Evolutionary conservation across 2,797 vertebrate genomes (phyloP), one percentile per base, ranked within the genome.

Genomic region (Eidolon dupreanum): DNA sequence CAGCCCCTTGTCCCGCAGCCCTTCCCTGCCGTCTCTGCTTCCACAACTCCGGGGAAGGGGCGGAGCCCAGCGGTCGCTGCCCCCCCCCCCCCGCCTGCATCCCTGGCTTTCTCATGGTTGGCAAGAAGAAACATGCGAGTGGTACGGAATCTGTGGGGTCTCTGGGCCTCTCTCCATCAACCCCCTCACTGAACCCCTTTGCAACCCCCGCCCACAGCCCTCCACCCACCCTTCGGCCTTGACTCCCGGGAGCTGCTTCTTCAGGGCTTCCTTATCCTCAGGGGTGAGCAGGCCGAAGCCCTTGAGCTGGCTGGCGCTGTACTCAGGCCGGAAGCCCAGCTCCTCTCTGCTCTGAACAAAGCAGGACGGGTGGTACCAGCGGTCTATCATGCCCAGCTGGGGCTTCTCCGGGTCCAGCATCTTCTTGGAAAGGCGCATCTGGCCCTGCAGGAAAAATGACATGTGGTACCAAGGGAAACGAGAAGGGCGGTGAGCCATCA

Each of bases 301-400:
- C 97, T 99, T 99, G 57, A 99, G 98, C 98, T 99, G 99, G 33
- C 98, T 53, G 0, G 99, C 99, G 17, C 87, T 99, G 9, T 99
- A 99, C 0, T 98, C 98, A 0, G 99, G 98, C 88, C 99, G 99
- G 96, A 99, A 99, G 65, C 98, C 98, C 97, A 99, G 99, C 61
- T 99, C 99, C 15, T 99, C 99, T 15, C 99, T 98, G 63, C 98
- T 98, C 97, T 98, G 98, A 97, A 99, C 99, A 0, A 99, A 99
- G 98, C 99, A 99, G 49, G 98, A 97, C 0, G 99, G 99, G 98
- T 99, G 99, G 98, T 99, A 99, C 99, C 99, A 99, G 98, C 99
- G 99, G 98, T 99, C 99, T 0, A 99, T 99, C 98, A 99, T 99
- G 36, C 99, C 99, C 98, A 99, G 98, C 96, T 99, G 99, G 0